Base-by-base conservation (phyloP, 2,888 invertebrate genomes). In the Stramonita haemastoma region DNA sequence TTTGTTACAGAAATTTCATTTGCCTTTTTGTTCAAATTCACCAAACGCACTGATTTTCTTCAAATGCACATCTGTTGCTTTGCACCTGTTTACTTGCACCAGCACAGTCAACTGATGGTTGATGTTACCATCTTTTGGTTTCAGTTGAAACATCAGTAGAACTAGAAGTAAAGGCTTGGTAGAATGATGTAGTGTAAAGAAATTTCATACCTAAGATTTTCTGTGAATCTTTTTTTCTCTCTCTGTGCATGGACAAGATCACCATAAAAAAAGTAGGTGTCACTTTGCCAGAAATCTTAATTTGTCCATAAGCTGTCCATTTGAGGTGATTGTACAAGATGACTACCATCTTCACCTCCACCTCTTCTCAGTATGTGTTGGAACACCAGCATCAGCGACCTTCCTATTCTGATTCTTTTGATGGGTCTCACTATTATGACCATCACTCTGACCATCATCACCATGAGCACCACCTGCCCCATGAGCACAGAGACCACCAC, bases 341-440 rank as follows among this genome's bases (percentile, higher is more conserved):
- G 91, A 87, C 91, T 8, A 89, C 90, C 32, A 91, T 92, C 13
- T 90, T 92, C 85, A 91, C 92, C 22, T 92, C 92, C 22, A 89
- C 91, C 22, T 92, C 92, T 15, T 92, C 91, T n/a, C 91, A 92
- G 85, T 92, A 90, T 73, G 92, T 92, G n/a, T 77, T 92, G 70
- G 91, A 92, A 83, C 90, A 90, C 57, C 91, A 91, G 85, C 84
- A 89, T 70, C 90, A 91, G 26, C 89, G 91, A 5, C 91, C 89
- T 17, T 92, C 91, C 5, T 91, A 91, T 81, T 90, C 91, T n/a
- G 91, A 91, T 34, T 90, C 89, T 84, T 87, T 88, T 70, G 85
- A 86, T 19, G 89, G 89, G n/a, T 87, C 88, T n/a, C 87, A 90
- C n/a, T 89, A 90, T n/a, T 85, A 87, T 11, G 87, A 90, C 85